A percentile compares a stretch with the other conserved stretches of the same genome.
These are phyloP conservation scores for Palaemon carinicauda DNA, from an alignment of 1,140 invertebrate species.

Conservation along the genomic window DNA sequence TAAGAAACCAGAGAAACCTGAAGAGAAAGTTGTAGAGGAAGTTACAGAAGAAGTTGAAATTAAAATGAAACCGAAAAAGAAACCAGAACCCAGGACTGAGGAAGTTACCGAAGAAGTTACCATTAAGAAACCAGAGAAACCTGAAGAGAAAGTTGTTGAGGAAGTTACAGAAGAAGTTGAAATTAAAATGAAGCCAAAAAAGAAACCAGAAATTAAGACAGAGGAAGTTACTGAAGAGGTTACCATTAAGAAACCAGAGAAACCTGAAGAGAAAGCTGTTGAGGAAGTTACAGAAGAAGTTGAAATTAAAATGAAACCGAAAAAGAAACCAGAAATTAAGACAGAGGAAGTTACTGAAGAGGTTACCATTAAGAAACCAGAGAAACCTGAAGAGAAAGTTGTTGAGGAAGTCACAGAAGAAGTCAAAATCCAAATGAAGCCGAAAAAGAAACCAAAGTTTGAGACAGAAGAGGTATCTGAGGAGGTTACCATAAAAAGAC, in stretches of 20 bases:
- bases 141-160: neutral
- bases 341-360: constrained; percentile 55
- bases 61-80: neutral
- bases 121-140: neutral
- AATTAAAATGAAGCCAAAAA: constrained; percentile 38
- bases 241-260: neutral
- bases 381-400: neutral
- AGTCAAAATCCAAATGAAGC: neutral
- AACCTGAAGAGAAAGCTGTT: neutral
- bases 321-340: constrained; percentile 27
- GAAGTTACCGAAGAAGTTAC: neutral
- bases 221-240: constrained; percentile 55
- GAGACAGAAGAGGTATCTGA: constrained; percentile 25
- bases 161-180: constrained; percentile 18
- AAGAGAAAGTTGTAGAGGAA: neutral
- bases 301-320: constrained; percentile 42
- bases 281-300: constrained; percentile 46
- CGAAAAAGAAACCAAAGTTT: neutral
- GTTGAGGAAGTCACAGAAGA: constrained; percentile 17
- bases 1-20: neutral
- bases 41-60: constrained; percentile 13
- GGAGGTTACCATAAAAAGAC: constrained; percentile 19
- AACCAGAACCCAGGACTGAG: constrained; percentile 44
- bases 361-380: neutral
- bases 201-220: constrained; percentile 60